Evolutionary conservation across 30 jellyfish, hydroid and myxozoan genomes (phyloP), one percentile per base, ranked within the genome.

Genomic region (Cassiopea andromeda): DNA sequence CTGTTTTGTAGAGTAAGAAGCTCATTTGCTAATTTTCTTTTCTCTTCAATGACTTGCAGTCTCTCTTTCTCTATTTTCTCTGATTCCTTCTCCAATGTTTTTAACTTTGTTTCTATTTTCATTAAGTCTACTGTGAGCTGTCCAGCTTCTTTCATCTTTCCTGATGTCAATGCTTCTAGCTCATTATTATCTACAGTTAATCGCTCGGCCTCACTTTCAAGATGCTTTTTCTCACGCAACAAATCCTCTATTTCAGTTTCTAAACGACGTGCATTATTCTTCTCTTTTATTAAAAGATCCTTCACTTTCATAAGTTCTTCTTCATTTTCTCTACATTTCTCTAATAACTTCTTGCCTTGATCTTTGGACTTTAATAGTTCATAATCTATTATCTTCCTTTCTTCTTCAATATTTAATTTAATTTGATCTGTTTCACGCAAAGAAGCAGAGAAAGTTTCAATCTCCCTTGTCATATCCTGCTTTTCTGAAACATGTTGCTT

Each of bases 81-180:
- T 10, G 69, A 48, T 48, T 75, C 78, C 47, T 75, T 78, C 44
- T 87, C 94, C 66, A 87, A 18, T 19, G 84, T 8, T 9, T 49
- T 57, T 46, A 89, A 46, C 64, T 76, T 89, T 67, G 64, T 76
- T 57, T 89, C 91, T 9, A 87, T 64, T 12, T 74, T 82, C 92
- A 89, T 80, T 80, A 89, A 57, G 78, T 89, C 97, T 47, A 89
- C 71, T 6, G 92, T 80, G 48, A 81, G 67, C 69, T 81, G 87
- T 44, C 97, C 97, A 75, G 89, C 81, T 64, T 89, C 97, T 47
- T 89, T 81, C 92, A 89, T 89, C 18, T 81, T 89, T 43, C 83
- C 97, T 3, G 90, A 75, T 27, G 86, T 89, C 84, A 89, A 54
- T 2, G 92, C 89, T 57, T 89, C 92, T 57, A 89, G 83, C 17